Percentiles rank a stretch among this genome's conserved stretches.
Conservation (phyloP, 2,888 invertebrate genomes). For the Epinotia ramella region DNA sequence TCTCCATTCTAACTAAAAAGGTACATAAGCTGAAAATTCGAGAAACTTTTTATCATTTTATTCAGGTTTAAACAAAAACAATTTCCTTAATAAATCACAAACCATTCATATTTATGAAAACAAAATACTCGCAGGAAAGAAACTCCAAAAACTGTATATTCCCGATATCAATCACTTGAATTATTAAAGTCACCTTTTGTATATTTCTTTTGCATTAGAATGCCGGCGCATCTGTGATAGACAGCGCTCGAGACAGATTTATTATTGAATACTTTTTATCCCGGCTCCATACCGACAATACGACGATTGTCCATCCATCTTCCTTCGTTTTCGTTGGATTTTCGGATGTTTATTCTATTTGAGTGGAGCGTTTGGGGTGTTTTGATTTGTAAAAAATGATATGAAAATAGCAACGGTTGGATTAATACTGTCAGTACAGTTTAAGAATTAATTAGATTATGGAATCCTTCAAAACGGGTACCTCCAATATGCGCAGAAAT, state of each 20-base stretch:
- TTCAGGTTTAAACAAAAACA: background rate
- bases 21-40: too few species aligned
- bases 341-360: constrained; percentile 44
- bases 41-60: too few species aligned
- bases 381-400: constrained; percentile 21
- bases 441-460: too few species aligned
- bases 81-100: background rate
- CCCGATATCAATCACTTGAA: constrained; percentile 43
- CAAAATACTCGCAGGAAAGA: background rate
- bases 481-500: too few species aligned
- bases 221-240: constrained; percentile 77
- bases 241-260: constrained; percentile 73
- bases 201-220: constrained; percentile 65
- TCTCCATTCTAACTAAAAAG: too few species aligned
- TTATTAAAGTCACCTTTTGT: constrained; percentile 44
- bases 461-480: too few species aligned
- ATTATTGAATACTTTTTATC: constrained; percentile 78
- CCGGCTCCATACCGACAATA: constrained; percentile 57
- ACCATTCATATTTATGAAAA: background rate
- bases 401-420: too few species aligned
- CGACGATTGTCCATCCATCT: constrained; percentile 71
- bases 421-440: too few species aligned
- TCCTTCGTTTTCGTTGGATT: constrained; percentile 57
- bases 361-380: constrained; percentile 2
- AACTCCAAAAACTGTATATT: constrained; percentile 23